These are phyloP conservation scores for Ormyrus pomaceus DNA, from an alignment of 2,888 invertebrate genomes.

Conservation along the genomic window DNA sequence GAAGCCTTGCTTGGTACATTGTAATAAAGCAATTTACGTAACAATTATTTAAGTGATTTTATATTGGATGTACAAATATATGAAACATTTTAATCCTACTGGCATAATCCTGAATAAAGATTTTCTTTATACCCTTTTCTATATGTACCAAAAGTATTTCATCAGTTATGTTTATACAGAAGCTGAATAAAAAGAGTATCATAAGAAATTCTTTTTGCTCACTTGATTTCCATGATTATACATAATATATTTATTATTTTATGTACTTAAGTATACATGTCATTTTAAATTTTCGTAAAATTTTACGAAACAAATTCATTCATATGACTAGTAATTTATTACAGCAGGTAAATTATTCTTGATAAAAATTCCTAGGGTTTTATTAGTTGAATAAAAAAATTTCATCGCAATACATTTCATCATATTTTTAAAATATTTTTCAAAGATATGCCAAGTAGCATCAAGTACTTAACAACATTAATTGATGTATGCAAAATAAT, in stretches of 20 bases:
- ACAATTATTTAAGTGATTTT: constrained; percentile 46
- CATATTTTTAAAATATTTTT: constrained; percentile 38
- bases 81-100: constrained; percentile 50
- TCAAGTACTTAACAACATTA: constrained; percentile 35
- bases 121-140: constrained; percentile 29
- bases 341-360: constrained; percentile 39
- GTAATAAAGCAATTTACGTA: constrained; percentile 49
- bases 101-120: constrained; percentile 45
- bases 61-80: constrained; percentile 54
- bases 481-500: constrained; percentile 45
- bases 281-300: constrained; percentile 40
- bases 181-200: constrained; percentile 51
- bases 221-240: constrained; percentile 40
- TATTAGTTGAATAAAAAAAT: constrained; percentile 46
- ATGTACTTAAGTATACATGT: constrained; percentile 53
- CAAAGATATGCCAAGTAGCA: constrained; percentile 53
- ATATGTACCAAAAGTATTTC: constrained; percentile 45
- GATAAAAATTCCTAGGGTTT: constrained; percentile 34
- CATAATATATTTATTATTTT: constrained; percentile 50
- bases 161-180: constrained; percentile 48
- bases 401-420: constrained; percentile 23
- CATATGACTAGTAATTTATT: constrained; percentile 55
- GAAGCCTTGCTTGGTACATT: constrained; percentile 48
- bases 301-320: constrained; percentile 40
- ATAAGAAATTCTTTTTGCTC: constrained; percentile 44